phyloP scores from a whole-genome alignment of 2,113 vertebrate genomes.

The Gobiocypris rarus region DNA sequence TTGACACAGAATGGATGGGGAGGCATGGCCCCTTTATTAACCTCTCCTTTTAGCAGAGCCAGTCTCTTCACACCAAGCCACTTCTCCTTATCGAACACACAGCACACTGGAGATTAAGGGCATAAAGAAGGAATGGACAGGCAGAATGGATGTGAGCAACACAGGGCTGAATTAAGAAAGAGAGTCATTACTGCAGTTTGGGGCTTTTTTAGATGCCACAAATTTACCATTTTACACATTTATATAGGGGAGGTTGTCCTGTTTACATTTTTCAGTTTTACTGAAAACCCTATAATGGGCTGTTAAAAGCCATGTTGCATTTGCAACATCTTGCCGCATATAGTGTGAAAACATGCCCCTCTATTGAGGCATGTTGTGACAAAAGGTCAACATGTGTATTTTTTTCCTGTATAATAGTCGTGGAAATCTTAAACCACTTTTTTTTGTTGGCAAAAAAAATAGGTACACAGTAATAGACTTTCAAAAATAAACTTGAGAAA shows the following conservation, averaged over 20 bases:
- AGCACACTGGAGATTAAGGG: conserved; percentile 58
- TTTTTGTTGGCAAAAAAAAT: background rate
- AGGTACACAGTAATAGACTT: too few relatives aligned
- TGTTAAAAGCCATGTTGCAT: background rate
- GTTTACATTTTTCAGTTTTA: background rate
- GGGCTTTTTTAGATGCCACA: conserved; percentile 16
- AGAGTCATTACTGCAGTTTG: conserved; percentile 35
- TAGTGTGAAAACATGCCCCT: background rate
- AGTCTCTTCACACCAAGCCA: conserved; percentile 56
- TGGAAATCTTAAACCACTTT: background rate
- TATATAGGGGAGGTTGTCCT: background rate
- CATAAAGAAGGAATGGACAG: conserved; percentile 48
- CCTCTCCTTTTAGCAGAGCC: conserved; percentile 57
- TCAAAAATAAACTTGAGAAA: too few relatives aligned
- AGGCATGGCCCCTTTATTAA: conserved; percentile 58
- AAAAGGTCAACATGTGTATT: background rate
- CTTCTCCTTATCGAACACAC: conserved; percentile 58
- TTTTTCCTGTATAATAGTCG: background rate
- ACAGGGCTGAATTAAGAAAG: conserved; percentile 43
- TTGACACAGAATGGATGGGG: conserved; percentile 54
- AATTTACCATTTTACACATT: conserved; percentile 6
- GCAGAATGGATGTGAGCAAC: conserved; percentile 53
- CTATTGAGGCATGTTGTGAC: background rate
- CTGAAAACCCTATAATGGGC: background rate
- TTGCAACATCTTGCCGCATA: background rate